Conservation (phyloP, 2,888 invertebrate species). For the Drosophila prostipennis region DNA sequence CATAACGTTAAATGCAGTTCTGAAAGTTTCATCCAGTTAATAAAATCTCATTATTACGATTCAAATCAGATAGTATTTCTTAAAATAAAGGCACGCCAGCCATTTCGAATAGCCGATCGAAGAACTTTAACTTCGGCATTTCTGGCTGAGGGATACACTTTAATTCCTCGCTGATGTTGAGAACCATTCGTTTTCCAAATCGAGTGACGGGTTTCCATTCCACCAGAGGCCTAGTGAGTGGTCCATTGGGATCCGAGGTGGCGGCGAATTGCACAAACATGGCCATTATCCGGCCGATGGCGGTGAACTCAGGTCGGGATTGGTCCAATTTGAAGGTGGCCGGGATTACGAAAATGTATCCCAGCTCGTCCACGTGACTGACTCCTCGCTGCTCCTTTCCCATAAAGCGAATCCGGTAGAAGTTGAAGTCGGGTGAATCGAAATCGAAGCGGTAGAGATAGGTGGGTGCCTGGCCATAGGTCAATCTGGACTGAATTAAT, state of each 20-base stretch:
- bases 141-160: conserved; percentile 72
- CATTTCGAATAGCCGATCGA: conserved; percentile 63
- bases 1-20: too few relatives aligned
- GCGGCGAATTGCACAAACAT: conserved; percentile 75
- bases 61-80: not conserved
- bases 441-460: conserved; percentile 82
- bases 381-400: conserved; percentile 65
- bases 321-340: conserved; percentile 54
- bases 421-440: conserved; percentile 81
- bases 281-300: conserved; percentile 71
- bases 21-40: too few relatives aligned
- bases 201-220: conserved; percentile 62
- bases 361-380: conserved; percentile 78
- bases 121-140: conserved; percentile 54
- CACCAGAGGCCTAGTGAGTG: conserved; percentile 47
- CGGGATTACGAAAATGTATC: conserved; percentile 75
- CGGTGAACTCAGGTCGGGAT: conserved; percentile 67
- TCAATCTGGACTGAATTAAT: conserved; percentile 65
- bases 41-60: not conserved
- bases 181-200: conserved; percentile 58
- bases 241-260: conserved; percentile 74
- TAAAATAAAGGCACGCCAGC: conserved; percentile 50
- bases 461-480: conserved; percentile 67
- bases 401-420: conserved; percentile 66
- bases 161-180: conserved; percentile 75